These are phyloP conservation scores for Neoarius graeffei DNA, from an alignment of 2,113 vertebrate species.

Conservation along the genomic window DNA sequence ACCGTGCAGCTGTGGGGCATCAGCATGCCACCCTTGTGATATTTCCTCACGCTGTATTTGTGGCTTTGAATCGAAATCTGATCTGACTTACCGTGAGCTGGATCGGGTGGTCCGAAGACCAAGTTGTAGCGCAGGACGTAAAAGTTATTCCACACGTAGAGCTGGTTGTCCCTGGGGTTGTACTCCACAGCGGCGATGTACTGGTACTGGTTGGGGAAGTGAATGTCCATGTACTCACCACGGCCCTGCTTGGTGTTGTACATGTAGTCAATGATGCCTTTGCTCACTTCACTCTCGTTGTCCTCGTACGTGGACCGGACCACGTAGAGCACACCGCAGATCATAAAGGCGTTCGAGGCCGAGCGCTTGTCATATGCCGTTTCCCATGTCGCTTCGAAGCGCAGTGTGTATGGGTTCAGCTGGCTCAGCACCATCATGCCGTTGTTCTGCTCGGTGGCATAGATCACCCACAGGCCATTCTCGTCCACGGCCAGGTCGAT, in stretches of 20 bases:
- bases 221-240: conserved; percentile 90
- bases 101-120: conserved; percentile 94
- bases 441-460: conserved; percentile 98
- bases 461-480: conserved; percentile 98
- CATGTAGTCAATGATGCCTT: conserved; percentile 92
- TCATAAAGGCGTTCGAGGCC: conserved; percentile 98
- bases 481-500: conserved; percentile 97
- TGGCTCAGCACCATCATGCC: conserved; percentile 99
- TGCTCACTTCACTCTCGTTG: conserved; percentile 96
- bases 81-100: conserved; percentile 89
- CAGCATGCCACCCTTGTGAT: neutral
- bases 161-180: conserved; percentile 97
- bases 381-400: conserved; percentile 97
- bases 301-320: conserved; percentile 97
- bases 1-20: neutral
- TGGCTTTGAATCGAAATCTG: neutral
- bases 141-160: conserved; percentile 99
- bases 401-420: conserved; percentile 95
- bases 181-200: conserved; percentile 99
- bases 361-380: conserved; percentile 94
- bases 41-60: neutral
- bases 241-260: conserved; percentile 92
- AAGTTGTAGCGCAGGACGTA: conserved; percentile 96
- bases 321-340: conserved; percentile 96
- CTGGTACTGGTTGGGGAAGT: conserved; percentile 99